Base-by-base conservation (phyloP, 2,113 vertebrate genomes). In the Theristicus caerulescens region DNA sequence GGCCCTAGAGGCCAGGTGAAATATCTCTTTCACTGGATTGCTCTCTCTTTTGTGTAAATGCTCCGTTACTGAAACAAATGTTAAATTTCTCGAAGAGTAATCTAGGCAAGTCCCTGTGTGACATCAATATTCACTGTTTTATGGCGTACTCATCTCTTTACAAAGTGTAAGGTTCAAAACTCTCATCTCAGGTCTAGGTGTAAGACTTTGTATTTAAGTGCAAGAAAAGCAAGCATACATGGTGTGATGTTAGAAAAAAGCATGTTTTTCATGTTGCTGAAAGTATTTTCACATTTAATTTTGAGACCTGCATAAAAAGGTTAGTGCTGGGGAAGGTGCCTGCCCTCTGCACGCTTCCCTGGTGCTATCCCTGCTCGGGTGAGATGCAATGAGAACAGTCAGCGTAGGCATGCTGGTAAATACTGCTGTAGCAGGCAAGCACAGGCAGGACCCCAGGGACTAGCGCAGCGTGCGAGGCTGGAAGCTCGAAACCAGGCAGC, bases 361-460 rank as follows among this genome's bases (percentile, higher is more conserved):
- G 64, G 76, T 64, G 62, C 90, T 93, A 15, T 73, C 52, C 86
- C 71, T 82, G 62, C 90, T 93, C 8, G 7, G 40, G n/a, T 59
- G 82, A 78, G 78, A 54, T 36, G 89, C 76, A 86, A 69, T 86
- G 92, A 91, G 64, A 95, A 88, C 73, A 95, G 86, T 70, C 67
- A 65, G 47, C 13, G 7, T 40, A 42, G 83, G 58, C 38, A 4
- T 77, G 72, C 87, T 82, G 82, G 52, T 94, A 93, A 91, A 88
- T 90, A 86, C 19, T 92, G 51, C 36, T 62, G 25, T 38, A 38
- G 59, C 59, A 62, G 59, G 59, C 59, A 38, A 62, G 59, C 86
- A 51, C 58, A 90, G 88, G 82, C 80, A 74, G 70, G 46, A 44
- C 82, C 85, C 73, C 42, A 13, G 89, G 92, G 93, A 91, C 44